Base-by-base conservation (phyloP, 1,140 invertebrate genomes). In the Lordiphosa clarofinis region DNA sequence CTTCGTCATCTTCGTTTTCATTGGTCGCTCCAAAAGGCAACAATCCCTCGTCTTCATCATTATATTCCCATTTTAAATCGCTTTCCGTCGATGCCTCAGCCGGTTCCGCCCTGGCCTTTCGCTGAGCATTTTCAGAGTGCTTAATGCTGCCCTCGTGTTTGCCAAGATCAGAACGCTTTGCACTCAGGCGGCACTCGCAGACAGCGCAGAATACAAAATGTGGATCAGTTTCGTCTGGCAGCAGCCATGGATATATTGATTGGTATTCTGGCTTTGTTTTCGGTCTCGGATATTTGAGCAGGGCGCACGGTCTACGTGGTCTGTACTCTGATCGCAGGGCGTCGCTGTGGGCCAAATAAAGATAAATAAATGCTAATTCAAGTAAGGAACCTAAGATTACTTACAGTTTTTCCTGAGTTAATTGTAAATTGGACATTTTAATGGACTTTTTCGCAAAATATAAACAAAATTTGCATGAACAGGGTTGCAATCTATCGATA, bases 341-440 rank as follows among this genome's bases (percentile, higher is more conserved):
- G 12, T 84, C 73, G 33, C 78, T 84, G 13, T 5, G 2, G 9
- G 28, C 7, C 11, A 36, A 12, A 5, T 36, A 10, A 0, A 4
- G 10, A 5, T 0, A 37, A 11, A 9, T 4, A 4, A 11, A 12
- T 0, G 3, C 15, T 8, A 15, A 11, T 13, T 1, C 1, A 4
- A 1, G 5, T 2, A 9, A 4, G 21, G 6, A 7, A 2, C 7
- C 2, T 12, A 2, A 1, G 6, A 37, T 7, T n/a, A 84, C 78
- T 84, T 46, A 84, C 78, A 86, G 78, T 73, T 73, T 84, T 78
- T 84, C 78, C 36, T 79, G 79, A 38, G 78, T 84, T 44, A 84
- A 40, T 42, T 73, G 69, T 12, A 79, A 59, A 48, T 84, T 84
- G 6, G 78, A 67, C 78, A 82, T 82, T 73, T 55, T 40, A 19